Percentiles rank a stretch among this genome's conserved stretches.
Conservation (phyloP, 2,797 vertebrate genomes). For the Chaunax sp. region DNA sequence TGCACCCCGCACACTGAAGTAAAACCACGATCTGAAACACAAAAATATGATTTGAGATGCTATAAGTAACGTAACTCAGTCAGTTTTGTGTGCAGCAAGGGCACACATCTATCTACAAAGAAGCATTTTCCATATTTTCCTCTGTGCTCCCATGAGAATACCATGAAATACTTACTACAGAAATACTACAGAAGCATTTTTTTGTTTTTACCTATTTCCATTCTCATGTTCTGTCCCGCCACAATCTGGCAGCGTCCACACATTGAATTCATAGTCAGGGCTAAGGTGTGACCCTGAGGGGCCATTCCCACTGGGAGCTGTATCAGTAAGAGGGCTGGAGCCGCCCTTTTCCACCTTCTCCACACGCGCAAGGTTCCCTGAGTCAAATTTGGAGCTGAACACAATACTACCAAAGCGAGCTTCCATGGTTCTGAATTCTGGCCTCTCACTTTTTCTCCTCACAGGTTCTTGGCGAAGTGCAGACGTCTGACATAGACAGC, state of each 20-base stretch:
- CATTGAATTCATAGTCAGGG: slow-evolving; percentile 93
- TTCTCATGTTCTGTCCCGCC: slow-evolving; percentile 94
- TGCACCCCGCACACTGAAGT: slow-evolving; percentile 92
- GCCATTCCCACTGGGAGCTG: slow-evolving; percentile 42
- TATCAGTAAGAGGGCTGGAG: slow-evolving; percentile 74
- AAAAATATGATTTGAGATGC: not conserved
- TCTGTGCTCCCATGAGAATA: not conserved
- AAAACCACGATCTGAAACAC: slow-evolving; percentile 93
- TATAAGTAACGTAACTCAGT: not conserved
- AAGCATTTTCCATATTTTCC: not conserved
- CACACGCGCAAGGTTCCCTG: slow-evolving; percentile 92
- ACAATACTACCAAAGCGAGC: slow-evolving; percentile 90
- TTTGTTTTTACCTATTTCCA: slow-evolving; percentile 89
- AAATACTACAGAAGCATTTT: not conserved
- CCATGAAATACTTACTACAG: not conserved
- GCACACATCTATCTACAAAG: accelerated
- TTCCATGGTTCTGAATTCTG: slow-evolving; percentile 84
- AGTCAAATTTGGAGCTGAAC: slow-evolving; percentile 97
- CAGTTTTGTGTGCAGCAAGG: not conserved
- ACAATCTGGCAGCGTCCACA: slow-evolving; percentile 96
- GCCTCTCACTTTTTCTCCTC: slow-evolving; percentile 19
- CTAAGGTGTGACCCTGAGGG: slow-evolving; percentile 52
- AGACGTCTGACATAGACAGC: slow-evolving; percentile 33
- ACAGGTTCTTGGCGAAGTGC: slow-evolving; percentile 24
- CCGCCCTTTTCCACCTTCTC: slow-evolving; percentile 86